A percentile compares a stretch with the other conserved stretches of the same genome.
Evolutionary conservation across 2,888 invertebrate genomes (phyloP).

Genomic region (Hemithea aestivaria): DNA sequence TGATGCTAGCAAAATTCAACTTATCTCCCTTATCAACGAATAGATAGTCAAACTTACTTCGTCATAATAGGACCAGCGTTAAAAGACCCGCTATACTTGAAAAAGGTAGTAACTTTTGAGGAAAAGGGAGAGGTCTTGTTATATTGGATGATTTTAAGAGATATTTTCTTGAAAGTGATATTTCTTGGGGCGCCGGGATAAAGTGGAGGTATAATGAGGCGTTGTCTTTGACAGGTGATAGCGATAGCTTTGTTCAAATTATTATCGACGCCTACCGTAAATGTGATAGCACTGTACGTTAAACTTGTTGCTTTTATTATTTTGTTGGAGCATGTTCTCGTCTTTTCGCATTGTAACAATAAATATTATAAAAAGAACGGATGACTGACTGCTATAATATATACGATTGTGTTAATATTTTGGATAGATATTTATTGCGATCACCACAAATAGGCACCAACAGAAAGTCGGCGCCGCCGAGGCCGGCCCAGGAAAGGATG

Average conservation of each 20-base stretch:
- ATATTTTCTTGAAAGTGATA: slow-evolving; percentile 62
- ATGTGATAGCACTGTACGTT: slow-evolving; percentile 14
- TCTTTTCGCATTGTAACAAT: no score
- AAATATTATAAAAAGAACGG: no score
- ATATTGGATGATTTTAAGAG: slow-evolving; percentile 42
- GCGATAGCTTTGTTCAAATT: slow-evolving; percentile 55
- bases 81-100: slow-evolving; percentile 19
- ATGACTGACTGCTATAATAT: no score
- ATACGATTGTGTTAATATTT: no score
- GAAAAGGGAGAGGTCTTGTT: slow-evolving; percentile 28
- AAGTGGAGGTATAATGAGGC: slow-evolving; percentile 50
- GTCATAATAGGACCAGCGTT: slow-evolving; percentile 47
- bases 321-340: no score
- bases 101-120: background rate
- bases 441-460: no score
- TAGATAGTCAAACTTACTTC: slow-evolving; percentile 44
- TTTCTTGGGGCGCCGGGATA: slow-evolving; percentile 48
- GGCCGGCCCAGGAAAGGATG: no score
- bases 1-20: slow-evolving; percentile 23
- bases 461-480: no score
- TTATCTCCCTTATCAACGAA: slow-evolving; percentile 30
- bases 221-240: slow-evolving; percentile 63
- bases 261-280: slow-evolving; percentile 33
- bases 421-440: no score
- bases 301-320: slow-evolving; percentile 1